phyloP scores from a whole-genome alignment of 2,888 invertebrate species.

The Philereme vetulata region DNA sequence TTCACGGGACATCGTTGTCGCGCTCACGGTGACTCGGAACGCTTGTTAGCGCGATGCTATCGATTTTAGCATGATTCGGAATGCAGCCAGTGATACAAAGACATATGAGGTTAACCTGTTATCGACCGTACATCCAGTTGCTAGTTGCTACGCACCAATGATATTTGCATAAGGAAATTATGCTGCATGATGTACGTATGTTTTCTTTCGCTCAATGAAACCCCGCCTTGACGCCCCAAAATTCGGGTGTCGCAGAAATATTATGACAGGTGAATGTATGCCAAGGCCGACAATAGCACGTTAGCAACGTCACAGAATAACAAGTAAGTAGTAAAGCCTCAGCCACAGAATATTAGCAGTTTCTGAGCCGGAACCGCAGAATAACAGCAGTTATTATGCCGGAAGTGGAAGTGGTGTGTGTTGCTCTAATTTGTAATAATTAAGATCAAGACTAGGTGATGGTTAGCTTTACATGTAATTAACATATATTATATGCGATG shows the following conservation, averaged over 20 bases:
- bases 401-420: conserved; percentile 5
- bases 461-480: too few relatives aligned
- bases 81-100: too few relatives aligned
- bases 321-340: conserved; percentile 5
- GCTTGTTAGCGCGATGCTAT: too few relatives aligned
- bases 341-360: conserved; percentile 5
- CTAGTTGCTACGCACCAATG: neutral
- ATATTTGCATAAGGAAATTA: neutral
- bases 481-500: too few relatives aligned
- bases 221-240: conserved; percentile 11
- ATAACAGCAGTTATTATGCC: conserved; percentile 2
- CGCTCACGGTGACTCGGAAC: too few relatives aligned
- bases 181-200: conserved; percentile 1
- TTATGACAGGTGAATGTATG: conserved; percentile 45
- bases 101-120: too few relatives aligned
- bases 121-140: too few relatives aligned
- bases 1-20: too few relatives aligned
- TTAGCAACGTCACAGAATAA: conserved; percentile 32
- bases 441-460: too few relatives aligned
- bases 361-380: neutral
- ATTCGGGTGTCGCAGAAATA: conserved; percentile 32
- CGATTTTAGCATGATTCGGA: too few relatives aligned
- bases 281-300: conserved; percentile 47
- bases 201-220: conserved; percentile 13
- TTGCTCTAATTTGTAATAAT: conserved; percentile 5